Base-by-base conservation (phyloP, 2,113 vertebrate genomes). In the Cynoglossus semilaevis region DNA sequence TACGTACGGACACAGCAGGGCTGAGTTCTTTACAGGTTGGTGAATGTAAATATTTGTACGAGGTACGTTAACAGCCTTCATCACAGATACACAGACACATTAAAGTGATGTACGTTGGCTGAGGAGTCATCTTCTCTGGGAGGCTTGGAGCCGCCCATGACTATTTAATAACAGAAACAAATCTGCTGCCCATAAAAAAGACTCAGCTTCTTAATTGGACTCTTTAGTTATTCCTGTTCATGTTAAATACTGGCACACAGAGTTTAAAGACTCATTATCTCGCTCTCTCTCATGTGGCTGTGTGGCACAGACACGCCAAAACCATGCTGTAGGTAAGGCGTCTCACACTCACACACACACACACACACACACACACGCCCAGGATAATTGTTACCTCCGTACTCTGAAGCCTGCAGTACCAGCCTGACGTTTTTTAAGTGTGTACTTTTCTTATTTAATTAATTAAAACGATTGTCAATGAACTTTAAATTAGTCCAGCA, bases 401-500 rank as follows among this genome's bases (percentile, higher is more conserved):
- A 84, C 85, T 76, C 72, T 80, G 88, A 86, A 22, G 82, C 79
- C 76, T 60, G 84, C 76, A 70, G 83, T 73, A 82, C 17, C 15
- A 12, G 11, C 14, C 14, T 41, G 11, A 12, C 11, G 14, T 11
- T 45, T 88, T 88, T 88, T 83, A 90, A 89, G 83, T 85, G 87
- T 83, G 77, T 87, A 84, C 86, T 87, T 85, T 88, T 86, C 81
- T 84, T 88, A 90, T 91, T 90, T 88, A 90, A 91, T 91, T 91
- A 87, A 91, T 89, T 91, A 89, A 90, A 90, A 87, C 79, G 87
- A 89, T 87, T 71, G 81, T 85, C 84, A 88, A 89, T 91, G 85
- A 90, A 91, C 88, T 91, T 91, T 92, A 92, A 91, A 91, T 91
- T 90, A 91, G 90, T 90, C 85, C 89, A 69, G 80, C 81, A 86